These are phyloP conservation scores for Oligia fasciuncula DNA, from an alignment of 2,888 invertebrate genomes.

Conservation along the genomic window DNA sequence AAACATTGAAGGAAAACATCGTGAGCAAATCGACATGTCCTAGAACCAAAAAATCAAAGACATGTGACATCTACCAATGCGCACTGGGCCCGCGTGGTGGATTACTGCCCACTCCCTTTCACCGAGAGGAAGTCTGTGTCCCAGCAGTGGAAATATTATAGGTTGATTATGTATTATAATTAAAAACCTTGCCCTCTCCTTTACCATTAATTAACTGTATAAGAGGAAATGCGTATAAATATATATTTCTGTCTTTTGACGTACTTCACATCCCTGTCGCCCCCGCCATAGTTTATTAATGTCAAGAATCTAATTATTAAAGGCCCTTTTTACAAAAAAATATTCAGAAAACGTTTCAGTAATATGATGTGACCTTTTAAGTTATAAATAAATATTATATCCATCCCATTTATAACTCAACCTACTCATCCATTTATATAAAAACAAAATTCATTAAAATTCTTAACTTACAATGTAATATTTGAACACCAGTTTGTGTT, in stretches of 20 bases:
- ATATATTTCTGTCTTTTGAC: background rate
- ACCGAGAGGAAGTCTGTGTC: too few species aligned
- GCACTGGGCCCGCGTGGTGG: too few species aligned
- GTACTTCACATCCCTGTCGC: background rate
- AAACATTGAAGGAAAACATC: too few species aligned
- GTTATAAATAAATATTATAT: background rate
- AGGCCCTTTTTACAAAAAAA: background rate
- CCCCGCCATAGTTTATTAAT: background rate
- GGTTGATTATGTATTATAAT: too few species aligned
- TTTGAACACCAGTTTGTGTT: background rate
- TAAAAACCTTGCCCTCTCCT: too few species aligned
- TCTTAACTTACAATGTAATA: conserved; percentile 7
- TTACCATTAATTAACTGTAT: background rate
- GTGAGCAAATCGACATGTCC: too few species aligned
- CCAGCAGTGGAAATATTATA: too few species aligned
- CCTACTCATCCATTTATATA: background rate
- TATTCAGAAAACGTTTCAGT: background rate
- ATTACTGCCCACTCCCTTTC: too few species aligned
- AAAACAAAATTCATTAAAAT: conserved; percentile 9
- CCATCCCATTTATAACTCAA: background rate
- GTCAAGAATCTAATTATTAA: background rate
- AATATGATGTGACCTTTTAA: background rate
- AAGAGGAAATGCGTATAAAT: too few species aligned
- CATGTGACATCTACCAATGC: too few species aligned
- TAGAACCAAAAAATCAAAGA: too few species aligned